Evolutionary conservation across 35 echinoderm and acorn worm genomes (phyloP), one percentile per base, ranked within the genome.

Genomic region (Lytechinus pictus): DNA sequence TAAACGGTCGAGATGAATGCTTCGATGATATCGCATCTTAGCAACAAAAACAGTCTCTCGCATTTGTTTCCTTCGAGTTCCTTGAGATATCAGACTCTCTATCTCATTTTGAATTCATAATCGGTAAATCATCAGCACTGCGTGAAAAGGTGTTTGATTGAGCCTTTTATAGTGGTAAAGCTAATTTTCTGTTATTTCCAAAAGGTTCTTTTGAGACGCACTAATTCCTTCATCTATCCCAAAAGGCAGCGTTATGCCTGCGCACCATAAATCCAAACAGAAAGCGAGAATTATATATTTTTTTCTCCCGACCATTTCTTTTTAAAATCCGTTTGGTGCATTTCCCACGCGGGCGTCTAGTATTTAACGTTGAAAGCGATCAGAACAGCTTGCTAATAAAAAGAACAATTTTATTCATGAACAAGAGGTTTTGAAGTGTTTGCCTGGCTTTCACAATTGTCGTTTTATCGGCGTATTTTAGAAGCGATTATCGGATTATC

Each of bases 391-490:
- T 24, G 19, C 66, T 24, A 79, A 14, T 29, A 54, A 90, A 90
- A 90, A 90, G 88, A 1, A 90, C 27, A 52, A 44, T 90, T 52
- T 90, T 10, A 13, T 10, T 90, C 13, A 14, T 14, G 29, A 90
- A 90, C 88, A 54, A 90, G 52, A 90, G 88, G 52, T 44, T 13
- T 52, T 16, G 52, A 90, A 44, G 52, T 54, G 88, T 90, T 24
- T 90, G 88, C 52, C 88, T 19, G 52, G 88, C 52, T 44, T 89
- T 89, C 52, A 52, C 87, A 89, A 89, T 89, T 89, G 87, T 89
- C 87, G 29, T 89, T 89, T 89, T 90, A 90, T 90, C 52, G 88
- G 88, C 88, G 28, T 90, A 54, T 90, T 90, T 90, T 52, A 54
- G 28, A 54, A 54, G 88, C 28, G 88, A 90, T 90, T 90, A 52